These are phyloP conservation scores for Drosophila anceps DNA, from an alignment of 2,888 invertebrate species.

Conservation along the genomic window DNA sequence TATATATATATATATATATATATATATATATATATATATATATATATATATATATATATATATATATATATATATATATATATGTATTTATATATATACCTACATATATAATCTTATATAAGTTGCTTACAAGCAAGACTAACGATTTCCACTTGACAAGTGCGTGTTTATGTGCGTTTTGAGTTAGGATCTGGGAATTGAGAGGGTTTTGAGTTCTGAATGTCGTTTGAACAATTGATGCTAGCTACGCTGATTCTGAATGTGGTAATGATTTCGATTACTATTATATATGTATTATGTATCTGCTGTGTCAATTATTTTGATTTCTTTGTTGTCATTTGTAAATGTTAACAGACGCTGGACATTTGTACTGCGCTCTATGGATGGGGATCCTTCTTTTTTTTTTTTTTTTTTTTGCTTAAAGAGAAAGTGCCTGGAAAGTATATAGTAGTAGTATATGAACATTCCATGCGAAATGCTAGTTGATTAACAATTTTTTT, in stretches of 20 bases:
- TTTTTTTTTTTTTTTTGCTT: slow-evolving; percentile 2
- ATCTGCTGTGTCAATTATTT: slow-evolving; percentile 29
- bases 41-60: slow-evolving; percentile 37
- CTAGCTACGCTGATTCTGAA: slow-evolving; percentile 36
- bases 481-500: slow-evolving; percentile 48
- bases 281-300: background rate
- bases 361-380: slow-evolving; percentile 53
- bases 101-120: slow-evolving; percentile 67
- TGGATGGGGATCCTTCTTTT: slow-evolving; percentile 21
- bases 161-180: slow-evolving; percentile 38
- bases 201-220: slow-evolving; percentile 27
- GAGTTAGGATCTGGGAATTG: slow-evolving; percentile 33
- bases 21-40: slow-evolving; percentile 54
- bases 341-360: slow-evolving; percentile 58
- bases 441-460: slow-evolving; percentile 29
- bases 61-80: slow-evolving; percentile 68
- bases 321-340: slow-evolving; percentile 44
- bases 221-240: slow-evolving; percentile 21
- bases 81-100: slow-evolving; percentile 42
- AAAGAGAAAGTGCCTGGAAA: slow-evolving; percentile 53
- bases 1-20: slow-evolving; percentile 55
- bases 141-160: slow-evolving; percentile 61
- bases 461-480: slow-evolving; percentile 27
- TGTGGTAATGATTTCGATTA: slow-evolving; percentile 5
- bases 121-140: slow-evolving; percentile 70